Percentiles rank a stretch among this genome's conserved stretches.
Conservation (phyloP, 2,888 invertebrate species). For the Arge pagana region DNA sequence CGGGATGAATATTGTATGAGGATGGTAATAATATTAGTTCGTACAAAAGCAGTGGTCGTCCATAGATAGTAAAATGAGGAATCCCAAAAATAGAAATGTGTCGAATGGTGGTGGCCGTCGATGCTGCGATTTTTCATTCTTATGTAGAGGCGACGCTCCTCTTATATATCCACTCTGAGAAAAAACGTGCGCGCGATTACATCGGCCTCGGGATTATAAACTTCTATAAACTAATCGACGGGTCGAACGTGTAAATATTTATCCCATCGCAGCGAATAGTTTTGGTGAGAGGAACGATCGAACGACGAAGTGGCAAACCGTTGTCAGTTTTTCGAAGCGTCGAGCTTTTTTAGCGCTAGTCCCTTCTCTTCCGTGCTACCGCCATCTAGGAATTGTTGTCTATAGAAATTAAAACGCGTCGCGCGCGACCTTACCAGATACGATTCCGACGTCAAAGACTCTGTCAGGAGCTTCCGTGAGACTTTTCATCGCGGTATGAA, state of each 20-base stretch:
- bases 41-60: constrained; percentile 33
- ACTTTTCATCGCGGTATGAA: background rate
- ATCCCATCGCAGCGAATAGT: too few relatives aligned
- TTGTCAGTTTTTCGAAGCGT: too few relatives aligned
- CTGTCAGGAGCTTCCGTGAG: too few relatives aligned
- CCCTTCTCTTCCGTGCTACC: too few relatives aligned
- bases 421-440: too few relatives aligned
- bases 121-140: constrained; percentile 23
- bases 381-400: too few relatives aligned
- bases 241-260: constrained; percentile 20
- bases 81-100: constrained; percentile 39
- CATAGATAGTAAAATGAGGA: constrained; percentile 33
- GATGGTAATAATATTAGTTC: constrained; percentile 35
- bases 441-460: too few relatives aligned
- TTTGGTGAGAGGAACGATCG: too few relatives aligned
- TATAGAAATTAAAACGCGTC: too few relatives aligned
- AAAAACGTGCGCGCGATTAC: constrained; percentile 29
- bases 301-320: too few relatives aligned
- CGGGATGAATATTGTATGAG: constrained; percentile 44
- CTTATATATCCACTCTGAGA: constrained; percentile 32
- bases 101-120: constrained; percentile 32
- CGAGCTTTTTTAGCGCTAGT: too few relatives aligned
- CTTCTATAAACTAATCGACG: constrained; percentile 16
- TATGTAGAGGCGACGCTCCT: constrained; percentile 12
- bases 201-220: constrained; percentile 20